phyloP scores from a whole-genome alignment of 2,888 invertebrate genomes.

The Chrysolina oricalcia region DNA sequence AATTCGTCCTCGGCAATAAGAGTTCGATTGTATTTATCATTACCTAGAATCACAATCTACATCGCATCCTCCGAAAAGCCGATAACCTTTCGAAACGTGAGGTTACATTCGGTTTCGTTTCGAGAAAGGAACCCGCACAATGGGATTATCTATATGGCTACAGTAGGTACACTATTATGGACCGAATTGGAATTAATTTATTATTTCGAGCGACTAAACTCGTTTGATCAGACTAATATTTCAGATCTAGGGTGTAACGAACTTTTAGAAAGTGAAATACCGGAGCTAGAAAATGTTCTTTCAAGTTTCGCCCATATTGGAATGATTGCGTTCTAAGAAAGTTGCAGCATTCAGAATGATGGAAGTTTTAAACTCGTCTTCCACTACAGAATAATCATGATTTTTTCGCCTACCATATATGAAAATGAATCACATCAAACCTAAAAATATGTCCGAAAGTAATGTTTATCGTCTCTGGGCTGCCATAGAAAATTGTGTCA shows the following conservation, averaged over 20 bases:
- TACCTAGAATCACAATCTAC: constrained; percentile 40
- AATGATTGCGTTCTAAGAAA: no score
- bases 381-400: no score
- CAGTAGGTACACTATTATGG: not conserved
- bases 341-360: not conserved
- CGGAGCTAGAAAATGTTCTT: not conserved
- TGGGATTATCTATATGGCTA: not conserved
- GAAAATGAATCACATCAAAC: no score
- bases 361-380: not conserved
- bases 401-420: no score
- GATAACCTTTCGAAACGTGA: constrained; percentile 26
- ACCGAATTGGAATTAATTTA: not conserved
- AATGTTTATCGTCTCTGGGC: no score
- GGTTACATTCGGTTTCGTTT: constrained; percentile 26
- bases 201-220: not conserved
- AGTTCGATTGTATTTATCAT: constrained; percentile 31
- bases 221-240: not conserved
- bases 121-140: constrained; percentile 10
- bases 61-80: constrained; percentile 26
- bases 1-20: constrained; percentile 21
- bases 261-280: not conserved
- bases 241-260: not conserved
- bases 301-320: no score
- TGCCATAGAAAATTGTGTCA: no score
- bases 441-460: no score